These are phyloP conservation scores for Echinarachnius parma DNA, from an alignment of 53 echinoderm and acorn worm genomes.

Conservation along the genomic window DNA sequence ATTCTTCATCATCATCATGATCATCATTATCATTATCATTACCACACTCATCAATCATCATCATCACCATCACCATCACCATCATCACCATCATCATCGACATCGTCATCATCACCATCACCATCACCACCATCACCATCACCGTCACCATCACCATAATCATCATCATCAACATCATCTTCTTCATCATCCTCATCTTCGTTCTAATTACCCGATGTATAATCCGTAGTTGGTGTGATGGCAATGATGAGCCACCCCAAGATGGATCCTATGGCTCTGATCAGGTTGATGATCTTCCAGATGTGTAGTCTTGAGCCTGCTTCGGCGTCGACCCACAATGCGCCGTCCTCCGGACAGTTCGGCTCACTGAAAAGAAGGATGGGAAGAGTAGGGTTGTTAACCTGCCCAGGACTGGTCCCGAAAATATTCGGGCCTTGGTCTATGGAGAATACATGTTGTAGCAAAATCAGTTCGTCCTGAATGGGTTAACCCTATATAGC, in stretches of 20 bases:
- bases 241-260: conserved; percentile 86
- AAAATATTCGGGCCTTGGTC: too few relatives aligned
- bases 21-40: conserved; percentile 16
- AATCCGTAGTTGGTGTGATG: conserved; percentile 85
- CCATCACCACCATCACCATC: conserved; percentile 10
- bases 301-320: conserved; percentile 63
- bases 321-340: conserved; percentile 45
- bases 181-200: conserved; percentile 4
- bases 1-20: conserved; percentile 6
- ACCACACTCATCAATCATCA: not conserved
- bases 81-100: not conserved
- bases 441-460: too few relatives aligned
- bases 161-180: conserved; percentile 11
- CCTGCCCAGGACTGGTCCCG: too few relatives aligned
- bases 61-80: not conserved
- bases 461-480: too few relatives aligned
- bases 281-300: conserved; percentile 86
- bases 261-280: conserved; percentile 73
- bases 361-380: conserved; percentile 42
- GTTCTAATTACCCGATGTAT: conserved; percentile 76
- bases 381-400: too few relatives aligned
- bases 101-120: conserved; percentile 3
- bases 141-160: conserved; percentile 12
- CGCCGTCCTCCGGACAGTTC: conserved; percentile 42
- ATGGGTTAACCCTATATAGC: too few relatives aligned